Conservation (phyloP, 2,888 invertebrate genomes). For the Spodoptera littoralis region DNA sequence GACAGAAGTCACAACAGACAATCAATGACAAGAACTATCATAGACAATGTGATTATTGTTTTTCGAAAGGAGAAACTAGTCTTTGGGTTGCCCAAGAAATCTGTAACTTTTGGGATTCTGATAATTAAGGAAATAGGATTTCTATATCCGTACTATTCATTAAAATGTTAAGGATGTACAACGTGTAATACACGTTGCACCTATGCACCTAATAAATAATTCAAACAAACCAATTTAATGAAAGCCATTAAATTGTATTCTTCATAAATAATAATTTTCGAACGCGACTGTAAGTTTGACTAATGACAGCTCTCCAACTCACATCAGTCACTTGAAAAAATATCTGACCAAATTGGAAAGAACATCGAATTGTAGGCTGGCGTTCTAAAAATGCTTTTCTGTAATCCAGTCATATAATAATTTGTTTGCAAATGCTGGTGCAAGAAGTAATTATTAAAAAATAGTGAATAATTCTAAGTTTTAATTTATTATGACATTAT, state of each 20-base stretch:
- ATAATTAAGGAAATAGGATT: neutral
- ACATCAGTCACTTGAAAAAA: constrained; percentile 62
- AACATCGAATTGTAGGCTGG: neutral
- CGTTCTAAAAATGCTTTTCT: fast-evolving
- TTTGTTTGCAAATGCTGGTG: constrained; percentile 38
- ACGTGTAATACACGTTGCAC: no score
- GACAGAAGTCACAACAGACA: constrained; percentile 25
- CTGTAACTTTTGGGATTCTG: neutral
- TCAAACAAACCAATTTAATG: no score
- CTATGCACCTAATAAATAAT: no score
- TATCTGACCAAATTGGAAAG: constrained; percentile 51
- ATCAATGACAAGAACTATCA: constrained; percentile 10
- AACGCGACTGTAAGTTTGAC: constrained; percentile 53
- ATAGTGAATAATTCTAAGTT: constrained; percentile 25
- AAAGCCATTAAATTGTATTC: neutral
- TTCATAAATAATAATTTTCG: neutral
- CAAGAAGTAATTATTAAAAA: constrained; percentile 1
- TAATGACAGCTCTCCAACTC: constrained; percentile 81
- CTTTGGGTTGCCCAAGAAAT: neutral
- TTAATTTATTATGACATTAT: constrained; percentile 52
- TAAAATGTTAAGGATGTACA: no score
- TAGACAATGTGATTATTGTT: neutral
- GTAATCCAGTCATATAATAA: constrained; percentile 21
- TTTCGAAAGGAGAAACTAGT: neutral
- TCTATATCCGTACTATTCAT: neutral